Conservation (phyloP, 1,140 invertebrate genomes). For the Archivesica marissinica region DNA sequence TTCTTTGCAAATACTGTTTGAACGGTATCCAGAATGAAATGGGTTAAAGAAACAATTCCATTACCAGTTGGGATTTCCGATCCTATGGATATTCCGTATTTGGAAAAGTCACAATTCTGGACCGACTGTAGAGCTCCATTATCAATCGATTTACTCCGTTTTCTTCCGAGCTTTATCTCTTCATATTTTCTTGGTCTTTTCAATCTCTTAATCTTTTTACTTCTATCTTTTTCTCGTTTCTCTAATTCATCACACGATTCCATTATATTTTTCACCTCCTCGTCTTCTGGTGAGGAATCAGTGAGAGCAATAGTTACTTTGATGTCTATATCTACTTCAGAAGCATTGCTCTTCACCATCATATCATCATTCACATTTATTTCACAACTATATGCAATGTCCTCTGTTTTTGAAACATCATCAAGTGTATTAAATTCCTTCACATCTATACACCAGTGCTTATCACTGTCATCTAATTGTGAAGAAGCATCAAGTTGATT, state of each 20-base stretch:
- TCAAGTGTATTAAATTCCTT: too few species aligned
- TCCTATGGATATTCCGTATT: constrained; percentile 47
- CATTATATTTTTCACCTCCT: constrained; percentile 32
- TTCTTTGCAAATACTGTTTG: too few species aligned
- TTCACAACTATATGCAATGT: too few species aligned
- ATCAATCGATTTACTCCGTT: constrained; percentile 38
- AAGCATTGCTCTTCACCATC: neutral
- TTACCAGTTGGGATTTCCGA: constrained; percentile 35
- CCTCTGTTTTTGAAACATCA: too few species aligned
- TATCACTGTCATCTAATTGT: too few species aligned
- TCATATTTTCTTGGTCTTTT: constrained; percentile 35
- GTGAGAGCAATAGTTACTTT: neutral
- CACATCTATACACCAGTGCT: too few species aligned
- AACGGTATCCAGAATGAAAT: too few species aligned
- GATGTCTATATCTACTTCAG: constrained; percentile 19
- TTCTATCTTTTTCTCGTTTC: neutral
- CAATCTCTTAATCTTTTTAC: neutral
- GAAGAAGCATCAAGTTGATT: too few species aligned
- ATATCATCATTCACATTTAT: too few species aligned
- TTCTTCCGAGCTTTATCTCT: neutral
- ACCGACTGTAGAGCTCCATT: neutral
- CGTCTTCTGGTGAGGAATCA: constrained; percentile 30
- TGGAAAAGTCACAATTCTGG: constrained; percentile 17
- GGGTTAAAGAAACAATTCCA: neutral
- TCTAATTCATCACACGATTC: constrained; percentile 38